A percentile compares a stretch with the other conserved stretches of the same genome.
Conservation (phyloP, 1,140 invertebrate species). For the Littorina saxatilis region DNA sequence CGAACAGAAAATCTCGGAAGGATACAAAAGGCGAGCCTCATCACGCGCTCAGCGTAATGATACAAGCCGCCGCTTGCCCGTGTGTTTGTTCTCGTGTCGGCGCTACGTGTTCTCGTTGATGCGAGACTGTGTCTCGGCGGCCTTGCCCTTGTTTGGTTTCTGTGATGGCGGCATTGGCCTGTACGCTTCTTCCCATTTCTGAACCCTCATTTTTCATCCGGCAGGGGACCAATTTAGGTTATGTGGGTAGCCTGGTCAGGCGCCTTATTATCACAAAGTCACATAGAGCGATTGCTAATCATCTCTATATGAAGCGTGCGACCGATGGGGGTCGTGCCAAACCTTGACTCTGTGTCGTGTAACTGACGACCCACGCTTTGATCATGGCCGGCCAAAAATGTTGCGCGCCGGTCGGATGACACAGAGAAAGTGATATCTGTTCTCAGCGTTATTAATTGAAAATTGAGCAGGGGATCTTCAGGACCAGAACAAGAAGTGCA, state of each 20-base stretch:
- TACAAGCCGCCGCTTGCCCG: not conserved
- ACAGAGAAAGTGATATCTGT: too few species aligned
- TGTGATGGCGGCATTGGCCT: not conserved
- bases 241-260: not conserved
- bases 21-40: constrained; percentile 4
- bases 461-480: too few species aligned
- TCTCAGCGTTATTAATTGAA: too few species aligned
- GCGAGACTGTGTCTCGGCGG: not conserved
- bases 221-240: constrained; percentile 1
- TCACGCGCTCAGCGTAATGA: constrained; percentile 4
- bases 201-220: not conserved
- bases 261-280: not conserved
- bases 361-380: too few species aligned
- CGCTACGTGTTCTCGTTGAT: constrained; percentile 18
- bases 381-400: too few species aligned
- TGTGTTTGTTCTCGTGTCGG: constrained; percentile 17
- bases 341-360: too few species aligned
- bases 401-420: too few species aligned
- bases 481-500: too few species aligned
- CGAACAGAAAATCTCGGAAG: not conserved
- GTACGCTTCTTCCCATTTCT: not conserved
- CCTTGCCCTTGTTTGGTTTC: not conserved
- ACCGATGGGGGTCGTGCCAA: too few species aligned
- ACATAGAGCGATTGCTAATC: too few species aligned
- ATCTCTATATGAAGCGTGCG: too few species aligned